Base-by-base conservation (phyloP, 2,113 vertebrate species). In the Macquaria australasica region DNA sequence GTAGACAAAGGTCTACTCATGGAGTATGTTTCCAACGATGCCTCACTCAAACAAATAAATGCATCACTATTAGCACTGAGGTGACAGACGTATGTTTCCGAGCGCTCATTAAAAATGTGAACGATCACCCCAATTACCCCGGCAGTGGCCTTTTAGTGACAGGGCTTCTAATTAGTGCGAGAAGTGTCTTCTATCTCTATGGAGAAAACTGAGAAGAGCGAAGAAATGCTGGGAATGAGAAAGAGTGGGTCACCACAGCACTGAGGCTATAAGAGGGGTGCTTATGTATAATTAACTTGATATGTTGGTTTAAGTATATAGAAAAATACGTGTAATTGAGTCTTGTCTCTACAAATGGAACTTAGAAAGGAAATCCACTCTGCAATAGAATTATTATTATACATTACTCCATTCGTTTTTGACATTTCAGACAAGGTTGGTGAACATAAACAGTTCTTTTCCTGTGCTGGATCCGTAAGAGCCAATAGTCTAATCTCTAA, bases 111-210 rank as follows among this genome's bases (percentile, higher is more conserved):
- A 93, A 88, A 85, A 82, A 84, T 83, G 77, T 92, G 91, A 95
- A 89, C 83, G 73, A 94, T 95, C 89, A 87, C 85, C 82, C 85
- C 90, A 94, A 93, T 95, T 96, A 95, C 83, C 82, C 85, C 68
- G 31, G 60, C 82, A 45, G 91, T 90, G 91, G 87, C 91, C 92
- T 94, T 95, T 94, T 89, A 90, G 85, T 92, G 86, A 91, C 82
- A 89, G 53, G 48, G 39, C 62, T 74, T 83, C 87, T 95, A 94
- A 96, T 96, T 94, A 92, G 90, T 78, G 82, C 18, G 37, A 77
- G 82, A 92, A 82, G 74, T 80, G 84, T 88, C 77, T 87, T 88
- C 77, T 87, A 58, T 88, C 83, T 88, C 83, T 88, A 31, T 85
- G 28, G 76, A 88, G 78, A 77, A 84, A 90, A 87, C 53, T 51